phyloP scores from a whole-genome alignment of 64 coral and sea anemone genomes.

The Montipora cactus region DNA sequence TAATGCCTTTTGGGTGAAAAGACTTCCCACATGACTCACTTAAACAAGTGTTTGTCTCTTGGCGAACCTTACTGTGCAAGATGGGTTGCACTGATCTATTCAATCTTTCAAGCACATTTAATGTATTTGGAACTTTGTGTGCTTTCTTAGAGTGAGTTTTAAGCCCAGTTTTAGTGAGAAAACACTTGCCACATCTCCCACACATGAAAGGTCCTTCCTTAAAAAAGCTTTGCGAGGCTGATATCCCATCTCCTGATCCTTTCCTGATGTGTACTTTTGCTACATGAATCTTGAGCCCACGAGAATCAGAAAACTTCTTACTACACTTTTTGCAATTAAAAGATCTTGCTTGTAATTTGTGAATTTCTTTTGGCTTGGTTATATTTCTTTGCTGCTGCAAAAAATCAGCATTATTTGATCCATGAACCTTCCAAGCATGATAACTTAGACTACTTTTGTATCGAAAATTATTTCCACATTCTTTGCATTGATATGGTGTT shows the following conservation, averaged over 20 bases:
- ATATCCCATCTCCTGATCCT: neutral
- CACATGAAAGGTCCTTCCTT: neutral
- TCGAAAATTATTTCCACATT: neutral
- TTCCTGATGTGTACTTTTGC: neutral
- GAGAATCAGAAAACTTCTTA: neutral
- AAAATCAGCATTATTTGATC: neutral
- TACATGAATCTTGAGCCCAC: neutral
- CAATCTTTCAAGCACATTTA: neutral
- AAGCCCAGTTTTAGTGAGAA: neutral
- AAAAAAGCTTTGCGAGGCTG: neutral
- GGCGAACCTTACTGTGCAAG: neutral
- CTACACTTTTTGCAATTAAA: neutral
- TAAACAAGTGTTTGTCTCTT: neutral
- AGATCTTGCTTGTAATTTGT: neutral
- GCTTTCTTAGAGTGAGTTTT: neutral
- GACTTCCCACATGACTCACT: neutral
- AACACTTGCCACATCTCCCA: neutral
- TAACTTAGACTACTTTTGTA: neutral
- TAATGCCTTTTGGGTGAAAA: neutral
- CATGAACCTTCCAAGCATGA: neutral
- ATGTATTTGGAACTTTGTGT: neutral
- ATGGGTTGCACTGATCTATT: neutral
- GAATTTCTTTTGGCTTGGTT: neutral
- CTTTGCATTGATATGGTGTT: neutral
- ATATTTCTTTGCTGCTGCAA: neutral